Base-by-base conservation (phyloP, 2,888 invertebrate species). In the Mythimna pallens region DNA sequence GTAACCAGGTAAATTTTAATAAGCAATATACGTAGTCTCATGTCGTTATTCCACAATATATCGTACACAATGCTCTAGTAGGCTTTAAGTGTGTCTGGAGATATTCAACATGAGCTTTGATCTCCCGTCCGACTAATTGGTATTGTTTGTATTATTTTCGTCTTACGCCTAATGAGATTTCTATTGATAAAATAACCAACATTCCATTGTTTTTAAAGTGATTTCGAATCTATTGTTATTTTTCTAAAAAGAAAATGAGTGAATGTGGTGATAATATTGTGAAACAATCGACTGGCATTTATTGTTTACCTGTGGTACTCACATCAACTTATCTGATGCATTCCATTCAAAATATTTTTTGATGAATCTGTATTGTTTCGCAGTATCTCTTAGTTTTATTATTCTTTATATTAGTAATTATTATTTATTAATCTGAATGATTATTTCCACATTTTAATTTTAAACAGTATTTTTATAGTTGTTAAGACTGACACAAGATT, bases 401-500 rank as follows among this genome's bases (percentile, higher is more conserved):
- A 65, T 79, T 78, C 67, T 82, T 79, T 78, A 69, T 75, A 77
- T 59, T 80, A 80, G 76, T 78, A 73, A 87, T 77, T 85, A 78
- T 82, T 86, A 83, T 87, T 86, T 84, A 82, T 84, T 83, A 86
- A 86, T 88, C 79, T 83, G 79, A 86, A 80, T 85, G 81, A 88
- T 86, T 88, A 84, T 90, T 91, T 90, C 87, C 89, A 89, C 85
- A 88, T 88, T 88, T 86, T 90, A 88, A 92, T 90, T 93, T 90
- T 92, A 92, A 92, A 90, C 94, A 95, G 94, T 95, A 95, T 95
- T 94, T 93, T 90, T 89, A 92, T 95, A 95, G 94, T 92, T 93
- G 82, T 93, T 95, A 95, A 95, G 96, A 95, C 96, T 96, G 95
- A 95, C 94, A 93, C 93, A 93, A 92, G 87, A 91, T 91, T 91